Conservation (phyloP, 2,113 vertebrate genomes). For the Psilopogon haemacephalus region DNA sequence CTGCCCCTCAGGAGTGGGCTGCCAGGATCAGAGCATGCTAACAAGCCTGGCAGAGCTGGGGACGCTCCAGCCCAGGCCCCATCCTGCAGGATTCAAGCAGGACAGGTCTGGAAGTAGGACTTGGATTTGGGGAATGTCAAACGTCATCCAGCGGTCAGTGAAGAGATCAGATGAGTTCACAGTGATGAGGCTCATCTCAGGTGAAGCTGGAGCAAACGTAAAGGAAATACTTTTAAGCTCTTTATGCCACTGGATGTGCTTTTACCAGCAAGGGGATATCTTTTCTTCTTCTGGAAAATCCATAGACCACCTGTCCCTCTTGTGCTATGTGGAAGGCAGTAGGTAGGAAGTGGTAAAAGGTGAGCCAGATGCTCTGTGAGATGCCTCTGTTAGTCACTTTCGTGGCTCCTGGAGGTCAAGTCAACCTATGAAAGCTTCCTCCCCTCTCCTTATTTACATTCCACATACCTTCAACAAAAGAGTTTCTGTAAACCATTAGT, state of each 20-base stretch:
- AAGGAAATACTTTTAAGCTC: neutral
- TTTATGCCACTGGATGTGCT: neutral
- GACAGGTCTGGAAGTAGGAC: neutral
- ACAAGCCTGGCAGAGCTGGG: neutral
- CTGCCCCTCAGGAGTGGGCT: neutral
- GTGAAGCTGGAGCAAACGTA: neutral
- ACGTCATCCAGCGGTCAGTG: neutral
- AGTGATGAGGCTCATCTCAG: neutral
- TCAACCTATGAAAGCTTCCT: neutral
- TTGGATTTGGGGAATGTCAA: neutral
- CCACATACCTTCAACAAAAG: neutral
- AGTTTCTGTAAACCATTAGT: neutral
- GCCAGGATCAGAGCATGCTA: neutral
- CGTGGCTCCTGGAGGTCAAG: neutral
- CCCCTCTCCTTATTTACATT: neutral
- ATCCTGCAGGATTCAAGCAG: neutral
- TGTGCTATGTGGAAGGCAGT: neutral
- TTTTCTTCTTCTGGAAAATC: neutral
- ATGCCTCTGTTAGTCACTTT: neutral
- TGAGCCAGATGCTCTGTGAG: neutral
- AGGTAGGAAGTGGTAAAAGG: neutral
- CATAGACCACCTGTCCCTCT: neutral
- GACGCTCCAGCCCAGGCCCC: rapidly evolving
- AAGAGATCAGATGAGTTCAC: neutral
- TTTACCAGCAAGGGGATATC: neutral